These are phyloP conservation scores for Acanthosepion esculentum DNA, from an alignment of 2,888 invertebrate genomes.

Conservation along the genomic window DNA sequence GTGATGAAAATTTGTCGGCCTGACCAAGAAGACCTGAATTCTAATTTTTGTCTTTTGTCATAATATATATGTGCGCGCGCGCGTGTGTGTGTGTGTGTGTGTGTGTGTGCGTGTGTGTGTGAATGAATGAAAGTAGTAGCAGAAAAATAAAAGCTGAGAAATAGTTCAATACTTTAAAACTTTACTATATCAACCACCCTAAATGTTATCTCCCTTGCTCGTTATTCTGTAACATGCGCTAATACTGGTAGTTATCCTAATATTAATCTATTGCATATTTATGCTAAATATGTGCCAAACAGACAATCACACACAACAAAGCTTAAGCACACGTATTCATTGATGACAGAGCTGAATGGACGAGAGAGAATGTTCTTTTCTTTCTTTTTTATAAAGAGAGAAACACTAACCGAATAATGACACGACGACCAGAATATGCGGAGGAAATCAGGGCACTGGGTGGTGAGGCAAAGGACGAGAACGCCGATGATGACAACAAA, in stretches of 20 bases:
- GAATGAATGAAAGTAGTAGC: too few species aligned
- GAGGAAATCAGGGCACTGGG: not conserved
- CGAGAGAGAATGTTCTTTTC: not conserved
- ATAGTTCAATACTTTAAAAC: too few species aligned
- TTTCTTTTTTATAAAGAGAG: not conserved
- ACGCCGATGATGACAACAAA: not conserved
- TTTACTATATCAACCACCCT: too few species aligned
- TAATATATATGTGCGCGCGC: not conserved
- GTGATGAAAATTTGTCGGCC: too few species aligned
- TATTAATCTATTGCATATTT: not conserved
- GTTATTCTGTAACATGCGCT: not conserved
- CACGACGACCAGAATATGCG: not conserved
- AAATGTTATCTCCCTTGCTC: too few species aligned
- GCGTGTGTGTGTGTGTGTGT: too few species aligned
- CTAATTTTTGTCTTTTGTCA: too few species aligned
- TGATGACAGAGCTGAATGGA: not conserved
- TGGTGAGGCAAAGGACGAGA: not conserved
- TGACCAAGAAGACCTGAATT: too few species aligned
- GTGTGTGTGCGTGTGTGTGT: too few species aligned
- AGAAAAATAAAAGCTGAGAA: too few species aligned
- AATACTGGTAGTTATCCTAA: not conserved
- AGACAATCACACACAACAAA: not conserved
- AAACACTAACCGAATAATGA: not conserved
- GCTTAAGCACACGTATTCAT: not conserved
- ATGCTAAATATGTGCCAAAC: not conserved